A percentile compares a stretch with the other conserved stretches of the same genome.
Evolutionary conservation across 2,888 invertebrate species (phyloP).

Genomic region (Oscheius sp.): DNA sequence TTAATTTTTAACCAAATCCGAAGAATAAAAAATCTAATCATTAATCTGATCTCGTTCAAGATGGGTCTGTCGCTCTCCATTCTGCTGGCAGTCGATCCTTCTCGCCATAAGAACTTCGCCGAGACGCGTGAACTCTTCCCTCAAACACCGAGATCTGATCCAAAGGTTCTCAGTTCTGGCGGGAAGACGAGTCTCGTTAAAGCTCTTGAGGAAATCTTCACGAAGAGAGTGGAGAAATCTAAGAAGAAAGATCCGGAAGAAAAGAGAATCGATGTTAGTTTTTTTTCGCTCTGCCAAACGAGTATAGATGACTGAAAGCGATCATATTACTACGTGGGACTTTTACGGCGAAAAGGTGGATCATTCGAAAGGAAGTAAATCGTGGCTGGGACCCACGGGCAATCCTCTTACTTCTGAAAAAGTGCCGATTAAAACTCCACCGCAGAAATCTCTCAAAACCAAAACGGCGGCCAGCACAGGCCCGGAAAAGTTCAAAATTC

Average conservation of each 20-base stretch:
- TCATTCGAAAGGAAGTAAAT: neutral
- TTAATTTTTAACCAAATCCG: no score
- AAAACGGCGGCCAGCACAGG: neutral
- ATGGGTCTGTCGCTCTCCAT: neutral
- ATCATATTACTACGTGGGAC: neutral
- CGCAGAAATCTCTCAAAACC: neutral
- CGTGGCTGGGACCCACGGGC: neutral
- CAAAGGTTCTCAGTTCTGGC: no score
- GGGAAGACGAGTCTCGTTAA: no score
- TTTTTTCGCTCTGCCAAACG: no score
- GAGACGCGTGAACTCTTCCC: neutral
- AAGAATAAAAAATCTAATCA: neutral
- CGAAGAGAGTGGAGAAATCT: no score
- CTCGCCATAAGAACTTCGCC: neutral
- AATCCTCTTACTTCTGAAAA: no score
- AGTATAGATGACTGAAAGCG: no score
- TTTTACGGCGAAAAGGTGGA: neutral
- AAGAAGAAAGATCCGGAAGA: no score
- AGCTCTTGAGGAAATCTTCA: no score
- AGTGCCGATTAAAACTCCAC: no score
- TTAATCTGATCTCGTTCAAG: neutral
- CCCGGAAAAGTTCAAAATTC: neutral
- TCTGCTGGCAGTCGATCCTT: neutral
- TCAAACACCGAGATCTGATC: no score
- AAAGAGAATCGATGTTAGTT: no score